Base-by-base conservation (phyloP, 1,140 invertebrate genomes). In the Papilio machaon region DNA sequence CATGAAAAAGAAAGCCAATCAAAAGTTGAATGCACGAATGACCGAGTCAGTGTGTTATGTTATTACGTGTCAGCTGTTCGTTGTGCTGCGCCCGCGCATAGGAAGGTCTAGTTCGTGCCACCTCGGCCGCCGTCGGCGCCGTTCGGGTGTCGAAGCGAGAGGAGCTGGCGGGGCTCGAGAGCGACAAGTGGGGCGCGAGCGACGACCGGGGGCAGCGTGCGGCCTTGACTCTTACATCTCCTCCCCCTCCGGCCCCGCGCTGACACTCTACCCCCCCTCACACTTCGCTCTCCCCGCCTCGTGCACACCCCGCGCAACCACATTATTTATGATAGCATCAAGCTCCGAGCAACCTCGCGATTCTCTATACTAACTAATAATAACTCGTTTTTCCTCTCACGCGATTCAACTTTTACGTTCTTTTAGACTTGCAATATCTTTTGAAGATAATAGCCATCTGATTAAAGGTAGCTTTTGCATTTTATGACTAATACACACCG, bases 191-290 rank as follows among this genome's bases (percentile, higher is more conserved):
- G 90, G 90, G 88, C 91, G 90, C 92, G 91, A 93, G 87, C 91
- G 91, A 87, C 91, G 94, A 95, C 95, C 92, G 95, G 95, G 95
- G 96, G 95, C 95, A 96, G 94, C 95, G 96, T 95, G 96, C 95
- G 96, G 95, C 96, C 96, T 96, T 96, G 96, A 96, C 96, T 96
- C 95, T 96, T 95, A 92, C 90, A 91, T 89, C 90, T 70, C 86
- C 85, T 85, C 84, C 80, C 83, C 81, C 85, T 85, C 86, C 88
- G 82, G 84, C 76, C 84, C 84, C 64, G 80, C 88, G 84, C 87
- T 9, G 30, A 35, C 64, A 70, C 64, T 70, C 13, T 11, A 11
- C 30, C 1, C 30, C 13, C 30, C 64, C 30, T 30, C 30, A 70
- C 30, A 70, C 64, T 70, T 19, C 64, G 64, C 64, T 15, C 64